These are phyloP conservation scores for Sinocyclocheilus anshuiensis DNA, from an alignment of 2,113 vertebrate genomes.

Conservation along the genomic window DNA sequence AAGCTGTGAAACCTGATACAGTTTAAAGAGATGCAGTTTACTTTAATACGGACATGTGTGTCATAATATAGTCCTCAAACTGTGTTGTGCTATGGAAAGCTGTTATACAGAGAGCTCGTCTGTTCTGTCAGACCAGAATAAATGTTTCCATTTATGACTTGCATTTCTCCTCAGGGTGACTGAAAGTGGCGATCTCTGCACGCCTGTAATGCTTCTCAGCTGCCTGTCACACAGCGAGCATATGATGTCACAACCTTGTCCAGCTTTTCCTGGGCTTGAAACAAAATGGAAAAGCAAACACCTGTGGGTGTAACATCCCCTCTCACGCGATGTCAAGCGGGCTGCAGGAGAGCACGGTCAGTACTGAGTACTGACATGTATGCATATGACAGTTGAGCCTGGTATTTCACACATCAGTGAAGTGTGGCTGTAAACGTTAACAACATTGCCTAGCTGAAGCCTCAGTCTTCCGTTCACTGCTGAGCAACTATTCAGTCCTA, in stretches of 20 bases:
- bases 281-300: constrained; percentile 15
- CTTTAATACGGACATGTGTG: neutral
- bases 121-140: constrained; percentile 26
- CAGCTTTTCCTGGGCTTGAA: neutral
- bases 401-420: constrained; percentile 71
- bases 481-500: constrained; percentile 16
- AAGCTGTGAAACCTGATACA: constrained; percentile 27
- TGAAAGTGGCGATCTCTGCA: neutral
- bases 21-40: constrained; percentile 24
- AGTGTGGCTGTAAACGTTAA: constrained; percentile 49
- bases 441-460: constrained; percentile 33
- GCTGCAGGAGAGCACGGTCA: constrained; percentile 37
- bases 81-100: constrained; percentile 23
- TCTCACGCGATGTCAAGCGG: constrained; percentile 38
- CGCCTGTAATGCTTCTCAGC: neutral
- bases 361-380: constrained; percentile 50
- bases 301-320: constrained; percentile 17
- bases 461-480: constrained; percentile 54
- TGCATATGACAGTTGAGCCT: constrained; percentile 63
- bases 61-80: constrained; percentile 27
- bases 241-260: constrained; percentile 15
- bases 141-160: constrained; percentile 34
- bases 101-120: constrained; percentile 23
- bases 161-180: constrained; percentile 7
- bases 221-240: neutral